phyloP scores from a whole-genome alignment of 2,113 vertebrate species.

The Gnathonemus echidnorhynchus region DNA sequence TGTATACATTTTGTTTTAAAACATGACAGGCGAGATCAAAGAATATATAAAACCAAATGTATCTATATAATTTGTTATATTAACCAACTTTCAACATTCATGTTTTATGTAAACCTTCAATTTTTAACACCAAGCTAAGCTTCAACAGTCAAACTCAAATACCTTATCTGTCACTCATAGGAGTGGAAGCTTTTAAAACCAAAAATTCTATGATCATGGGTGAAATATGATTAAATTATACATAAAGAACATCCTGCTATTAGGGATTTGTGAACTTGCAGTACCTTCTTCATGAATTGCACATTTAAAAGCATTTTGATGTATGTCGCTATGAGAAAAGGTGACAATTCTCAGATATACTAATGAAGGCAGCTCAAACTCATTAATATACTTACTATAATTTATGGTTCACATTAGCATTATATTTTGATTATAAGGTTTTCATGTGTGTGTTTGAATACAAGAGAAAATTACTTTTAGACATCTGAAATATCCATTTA shows the following conservation, averaged over 20 bases:
- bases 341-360: constrained; percentile 1
- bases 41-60: constrained; percentile 2
- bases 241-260: constrained; percentile 18
- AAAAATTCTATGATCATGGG: constrained; percentile 27
- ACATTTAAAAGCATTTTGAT: constrained; percentile 21
- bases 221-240: constrained; percentile 36
- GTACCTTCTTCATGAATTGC: constrained; percentile 7
- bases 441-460: neutral
- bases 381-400: neutral
- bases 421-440: neutral
- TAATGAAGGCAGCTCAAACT: neutral
- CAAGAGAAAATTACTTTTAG: neutral
- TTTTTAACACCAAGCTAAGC: constrained; percentile 21
- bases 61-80: neutral
- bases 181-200: constrained; percentile 24
- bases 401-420: neutral
- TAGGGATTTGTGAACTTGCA: constrained; percentile 7
- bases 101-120: constrained; percentile 4
- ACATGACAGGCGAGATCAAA: constrained; percentile 24
- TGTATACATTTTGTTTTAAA: constrained; percentile 2
- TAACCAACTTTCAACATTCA: constrained; percentile 17
- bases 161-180: constrained; percentile 27
- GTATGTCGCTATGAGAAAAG: neutral
- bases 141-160: constrained; percentile 18
- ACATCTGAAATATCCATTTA: neutral